Evolutionary conservation across 2,888 invertebrate genomes (phyloP), one percentile per base, ranked within the genome.

Genomic region (Drepanosiphum platanoidis): DNA sequence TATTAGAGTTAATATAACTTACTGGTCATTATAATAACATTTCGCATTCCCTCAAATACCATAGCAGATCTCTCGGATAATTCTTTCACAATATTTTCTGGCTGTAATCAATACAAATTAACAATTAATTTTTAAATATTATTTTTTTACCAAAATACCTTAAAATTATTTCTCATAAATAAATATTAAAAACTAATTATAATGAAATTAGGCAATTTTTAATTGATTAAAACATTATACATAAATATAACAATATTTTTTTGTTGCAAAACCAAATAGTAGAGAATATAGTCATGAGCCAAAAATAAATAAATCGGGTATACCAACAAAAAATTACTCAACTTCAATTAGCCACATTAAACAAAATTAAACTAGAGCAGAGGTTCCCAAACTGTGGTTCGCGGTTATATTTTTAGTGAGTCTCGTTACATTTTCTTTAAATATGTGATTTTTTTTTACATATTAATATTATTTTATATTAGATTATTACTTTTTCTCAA

Each of bases 1-100:
- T 27, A n/a, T 36, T n/a, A n/a, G n/a, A 34, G 3, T 39, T 1
- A 27, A 27, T 27, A 75, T 30, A 66, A 81, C 61, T 74, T 70
- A 78, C 84, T n/a, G 52, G 86, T 86, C 80, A 86, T 42, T 22
- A 86, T 82, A 66, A 84, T 77, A 32, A 92, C 88, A 87, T 93
- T 92, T 87, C 91, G 91, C 71, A 96, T 89, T 42, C 96, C 95
- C 88, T 93, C 92, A 68, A 92, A 91, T 32, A 96, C 94, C 72
- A 95, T 93, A 87, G 92, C 91, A 8, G 93, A 91, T 88, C 94
- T 91, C 88, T 94, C 93, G 3, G 92, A 88, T 7, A 91, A 90
- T 88, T 94, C 94, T 87, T 90, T 90, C 1, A 93, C 87, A 34
- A 92, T 91, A 74, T 90, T 89, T 79, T 89, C 88, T 22, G 92